Conservation (phyloP, 2,888 invertebrate genomes). For the Tenodera sinensis region DNA sequence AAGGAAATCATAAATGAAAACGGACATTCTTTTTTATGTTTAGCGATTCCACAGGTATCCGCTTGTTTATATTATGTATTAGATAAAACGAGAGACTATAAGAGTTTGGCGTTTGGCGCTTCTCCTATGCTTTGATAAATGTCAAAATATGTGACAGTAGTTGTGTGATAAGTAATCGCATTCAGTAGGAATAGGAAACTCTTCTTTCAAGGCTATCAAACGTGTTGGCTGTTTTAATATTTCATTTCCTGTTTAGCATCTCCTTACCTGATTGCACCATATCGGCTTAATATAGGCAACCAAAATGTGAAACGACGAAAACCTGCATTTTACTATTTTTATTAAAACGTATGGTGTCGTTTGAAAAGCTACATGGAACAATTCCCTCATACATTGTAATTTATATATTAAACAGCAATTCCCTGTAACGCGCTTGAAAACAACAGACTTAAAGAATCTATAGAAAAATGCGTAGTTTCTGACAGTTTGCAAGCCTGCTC, state of each 20-base stretch:
- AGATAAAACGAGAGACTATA: too few relatives aligned
- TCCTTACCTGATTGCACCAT: background rate
- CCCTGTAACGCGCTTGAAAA: background rate
- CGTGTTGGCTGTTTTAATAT: background rate
- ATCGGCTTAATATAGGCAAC: background rate
- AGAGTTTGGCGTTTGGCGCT: too few relatives aligned
- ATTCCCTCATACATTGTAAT: background rate
- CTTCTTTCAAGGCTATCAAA: background rate
- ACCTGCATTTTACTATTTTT: background rate
- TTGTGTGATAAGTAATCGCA: background rate
- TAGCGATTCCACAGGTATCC: too few relatives aligned
- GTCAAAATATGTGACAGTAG: too few relatives aligned
- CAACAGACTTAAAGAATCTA: background rate
- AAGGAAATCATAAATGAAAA: too few relatives aligned
- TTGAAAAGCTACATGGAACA: background rate
- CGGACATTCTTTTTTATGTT: too few relatives aligned
- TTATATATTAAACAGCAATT: background rate
- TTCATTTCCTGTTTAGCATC: background rate
- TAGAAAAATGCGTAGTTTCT: background rate
- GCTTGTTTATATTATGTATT: too few relatives aligned
- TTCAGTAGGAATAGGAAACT: background rate
- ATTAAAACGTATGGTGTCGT: background rate
- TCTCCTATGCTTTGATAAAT: too few relatives aligned
- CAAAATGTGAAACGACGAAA: background rate
- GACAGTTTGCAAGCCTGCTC: background rate